phyloP scores from a whole-genome alignment of 2,113 vertebrate genomes.

The Sebastes fasciatus region DNA sequence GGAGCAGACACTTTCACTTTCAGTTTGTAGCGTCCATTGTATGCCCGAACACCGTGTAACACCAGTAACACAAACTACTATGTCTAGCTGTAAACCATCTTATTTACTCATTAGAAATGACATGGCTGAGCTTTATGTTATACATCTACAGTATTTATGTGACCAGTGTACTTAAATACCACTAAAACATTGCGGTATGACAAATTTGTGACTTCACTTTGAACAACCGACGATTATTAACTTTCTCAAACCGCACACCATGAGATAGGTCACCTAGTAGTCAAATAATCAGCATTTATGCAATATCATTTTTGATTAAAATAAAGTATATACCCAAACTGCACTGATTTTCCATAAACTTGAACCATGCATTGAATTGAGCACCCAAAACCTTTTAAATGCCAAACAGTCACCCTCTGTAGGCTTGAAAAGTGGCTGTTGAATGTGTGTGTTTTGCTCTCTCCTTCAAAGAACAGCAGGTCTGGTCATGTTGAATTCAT shows the following conservation, averaged over 20 bases:
- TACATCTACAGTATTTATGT: neutral
- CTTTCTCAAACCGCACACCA: neutral
- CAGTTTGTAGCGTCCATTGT: too few relatives aligned
- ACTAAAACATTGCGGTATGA: neutral
- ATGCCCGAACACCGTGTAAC: too few relatives aligned
- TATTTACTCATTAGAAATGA: neutral
- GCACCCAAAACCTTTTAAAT: neutral
- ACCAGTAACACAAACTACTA: too few relatives aligned
- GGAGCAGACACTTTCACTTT: too few relatives aligned
- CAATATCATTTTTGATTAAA: neutral
- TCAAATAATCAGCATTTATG: neutral
- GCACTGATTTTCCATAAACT: neutral
- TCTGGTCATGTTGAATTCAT: neutral
- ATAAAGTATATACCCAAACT: neutral
- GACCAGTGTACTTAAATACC: neutral
- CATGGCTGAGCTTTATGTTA: neutral
- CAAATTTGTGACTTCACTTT: neutral
- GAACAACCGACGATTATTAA: neutral
- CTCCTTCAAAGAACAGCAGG: neutral
- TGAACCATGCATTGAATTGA: neutral
- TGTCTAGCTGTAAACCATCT: neutral
- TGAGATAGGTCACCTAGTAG: neutral
- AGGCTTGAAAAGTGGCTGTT: neutral
- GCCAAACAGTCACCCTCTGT: neutral
- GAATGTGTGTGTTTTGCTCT: neutral